These are phyloP conservation scores for Brachionus rotundiformis DNA, from an alignment of 1,140 invertebrate species.

Conservation along the genomic window DNA sequence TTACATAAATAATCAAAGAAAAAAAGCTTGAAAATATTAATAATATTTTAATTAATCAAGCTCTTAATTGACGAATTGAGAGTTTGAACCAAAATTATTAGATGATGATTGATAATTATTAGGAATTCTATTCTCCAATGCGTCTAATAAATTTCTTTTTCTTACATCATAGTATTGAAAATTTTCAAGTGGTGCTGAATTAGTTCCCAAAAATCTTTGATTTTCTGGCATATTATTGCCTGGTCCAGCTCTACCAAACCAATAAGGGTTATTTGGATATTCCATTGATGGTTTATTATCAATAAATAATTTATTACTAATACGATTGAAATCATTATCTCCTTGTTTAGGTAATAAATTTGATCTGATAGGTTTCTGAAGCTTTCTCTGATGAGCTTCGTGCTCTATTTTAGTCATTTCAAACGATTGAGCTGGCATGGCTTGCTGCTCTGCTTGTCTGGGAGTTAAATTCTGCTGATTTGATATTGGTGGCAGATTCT, in stretches of 20 bases:
- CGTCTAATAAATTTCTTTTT: constrained; percentile 26
- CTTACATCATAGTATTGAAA: constrained; percentile 13
- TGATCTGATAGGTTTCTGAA: not conserved
- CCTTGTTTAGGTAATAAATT: not conserved
- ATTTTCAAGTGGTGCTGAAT: constrained; percentile 22
- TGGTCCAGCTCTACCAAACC: constrained; percentile 42
- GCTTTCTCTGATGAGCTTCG: constrained; percentile 34
- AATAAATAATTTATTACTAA: constrained; percentile 38
- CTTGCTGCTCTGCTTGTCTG: not conserved
- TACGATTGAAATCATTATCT: constrained; percentile 36
- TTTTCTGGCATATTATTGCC: not conserved
- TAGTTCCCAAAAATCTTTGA: not conserved
- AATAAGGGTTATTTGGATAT: constrained; percentile 47
- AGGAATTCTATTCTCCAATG: not conserved
- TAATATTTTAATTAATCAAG: not conserved
- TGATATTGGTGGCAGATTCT: not conserved
- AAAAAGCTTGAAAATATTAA: not conserved
- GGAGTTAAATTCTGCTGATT: constrained; percentile 1
- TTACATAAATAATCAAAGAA: not conserved
- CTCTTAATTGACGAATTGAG: not conserved
- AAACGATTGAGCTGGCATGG: not conserved
- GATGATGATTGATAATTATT: constrained; percentile 38
- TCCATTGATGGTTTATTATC: constrained; percentile 43
- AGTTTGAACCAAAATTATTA: constrained; percentile 42
- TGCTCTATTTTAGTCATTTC: constrained; percentile 37